These are phyloP conservation scores for Periophthalmus magnuspinnatus DNA, from an alignment of 2,797 vertebrate species.

Conservation along the genomic window DNA sequence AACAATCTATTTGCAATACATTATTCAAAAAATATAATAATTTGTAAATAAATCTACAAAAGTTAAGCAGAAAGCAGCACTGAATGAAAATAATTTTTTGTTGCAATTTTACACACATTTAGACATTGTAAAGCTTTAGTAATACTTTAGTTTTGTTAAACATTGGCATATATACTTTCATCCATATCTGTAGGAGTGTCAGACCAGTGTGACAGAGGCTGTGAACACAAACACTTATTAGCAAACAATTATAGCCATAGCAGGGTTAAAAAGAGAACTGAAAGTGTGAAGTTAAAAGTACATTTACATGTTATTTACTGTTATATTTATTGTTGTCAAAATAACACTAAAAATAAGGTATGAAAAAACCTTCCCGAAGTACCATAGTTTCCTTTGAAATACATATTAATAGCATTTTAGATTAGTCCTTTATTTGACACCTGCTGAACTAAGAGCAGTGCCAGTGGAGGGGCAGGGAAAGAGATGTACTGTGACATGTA, in stretches of 20 bases:
- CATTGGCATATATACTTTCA: conserved; percentile 5
- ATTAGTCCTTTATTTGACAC: no score
- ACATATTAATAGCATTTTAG: no score
- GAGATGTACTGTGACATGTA: background rate
- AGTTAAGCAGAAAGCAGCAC: background rate
- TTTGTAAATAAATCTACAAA: background rate
- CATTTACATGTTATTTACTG: background rate
- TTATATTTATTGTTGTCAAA: background rate
- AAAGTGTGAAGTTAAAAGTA: background rate
- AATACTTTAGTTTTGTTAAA: background rate
- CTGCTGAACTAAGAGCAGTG: background rate
- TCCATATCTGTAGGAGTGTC: background rate
- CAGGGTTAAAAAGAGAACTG: background rate
- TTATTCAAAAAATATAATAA: background rate
- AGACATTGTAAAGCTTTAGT: background rate
- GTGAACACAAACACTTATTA: conserved; percentile 2
- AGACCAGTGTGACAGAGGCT: background rate
- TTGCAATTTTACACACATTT: background rate
- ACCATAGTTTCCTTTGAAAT: no score
- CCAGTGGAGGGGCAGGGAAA: background rate
- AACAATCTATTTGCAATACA: no score
- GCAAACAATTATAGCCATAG: background rate
- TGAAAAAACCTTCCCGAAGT: no score
- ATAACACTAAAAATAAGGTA: background rate
- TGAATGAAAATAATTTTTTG: background rate